Conservation (phyloP, 2,113 vertebrate genomes). For the Stomatorhinus ivindoensis region DNA sequence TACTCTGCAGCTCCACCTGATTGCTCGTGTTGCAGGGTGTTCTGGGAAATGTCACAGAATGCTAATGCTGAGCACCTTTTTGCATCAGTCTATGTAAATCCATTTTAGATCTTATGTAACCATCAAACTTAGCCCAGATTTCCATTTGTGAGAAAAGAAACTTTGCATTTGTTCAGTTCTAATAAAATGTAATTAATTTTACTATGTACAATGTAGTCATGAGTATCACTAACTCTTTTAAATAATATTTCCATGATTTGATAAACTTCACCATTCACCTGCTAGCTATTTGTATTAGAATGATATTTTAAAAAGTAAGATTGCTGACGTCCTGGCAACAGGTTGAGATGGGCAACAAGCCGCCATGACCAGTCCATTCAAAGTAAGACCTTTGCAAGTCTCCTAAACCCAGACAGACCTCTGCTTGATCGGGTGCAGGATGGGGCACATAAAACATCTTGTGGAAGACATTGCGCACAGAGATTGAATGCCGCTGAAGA, state of each 20-base stretch:
- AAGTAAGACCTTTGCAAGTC: not conserved
- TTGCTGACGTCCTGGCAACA: not conserved
- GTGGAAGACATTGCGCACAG: conserved; percentile 1
- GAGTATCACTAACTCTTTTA: not conserved
- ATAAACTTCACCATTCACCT: not conserved
- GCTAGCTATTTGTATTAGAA: not conserved
- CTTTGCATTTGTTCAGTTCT: not conserved
- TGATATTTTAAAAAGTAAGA: not conserved
- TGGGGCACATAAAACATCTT: not conserved
- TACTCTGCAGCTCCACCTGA: not conserved
- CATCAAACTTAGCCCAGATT: not conserved
- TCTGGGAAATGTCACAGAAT: conserved; percentile 10
- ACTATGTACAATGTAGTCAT: not conserved
- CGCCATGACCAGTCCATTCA: not conserved
- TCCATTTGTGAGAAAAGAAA: not conserved
- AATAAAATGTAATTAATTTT: not conserved
- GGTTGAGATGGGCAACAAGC: not conserved
- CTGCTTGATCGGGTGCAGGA: not conserved
- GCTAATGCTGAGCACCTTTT: not conserved
- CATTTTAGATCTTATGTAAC: not conserved
- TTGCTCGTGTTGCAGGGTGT: not conserved
- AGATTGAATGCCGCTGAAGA: not conserved
- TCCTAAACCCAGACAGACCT: not conserved
- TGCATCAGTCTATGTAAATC: not conserved
- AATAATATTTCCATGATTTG: not conserved